These are phyloP conservation scores for Trichogramma dendrolimi DNA, from an alignment of 2,888 invertebrate species.

Conservation along the genomic window DNA sequence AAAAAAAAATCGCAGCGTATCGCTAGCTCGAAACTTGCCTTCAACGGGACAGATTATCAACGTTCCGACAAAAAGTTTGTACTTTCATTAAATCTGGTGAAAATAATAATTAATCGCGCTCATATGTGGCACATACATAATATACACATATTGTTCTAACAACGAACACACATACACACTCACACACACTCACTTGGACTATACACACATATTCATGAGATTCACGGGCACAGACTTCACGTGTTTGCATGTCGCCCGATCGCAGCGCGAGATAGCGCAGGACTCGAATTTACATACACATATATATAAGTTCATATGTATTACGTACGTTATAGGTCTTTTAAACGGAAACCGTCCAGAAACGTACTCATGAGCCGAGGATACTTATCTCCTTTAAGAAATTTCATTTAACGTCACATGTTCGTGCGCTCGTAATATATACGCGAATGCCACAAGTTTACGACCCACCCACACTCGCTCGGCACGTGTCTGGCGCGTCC, in stretches of 20 bases:
- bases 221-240: slow-evolving; percentile 19
- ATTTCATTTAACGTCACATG: no score
- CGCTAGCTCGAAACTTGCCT: background rate
- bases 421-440: no score
- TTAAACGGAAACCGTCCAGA: slow-evolving; percentile 6
- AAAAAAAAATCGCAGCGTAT: background rate
- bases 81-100: background rate
- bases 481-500: background rate
- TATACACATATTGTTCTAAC: background rate
- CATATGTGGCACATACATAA: background rate
- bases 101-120: no score
- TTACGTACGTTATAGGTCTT: background rate
- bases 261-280: slow-evolving; percentile 1
- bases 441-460: no score
- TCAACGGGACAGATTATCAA: slow-evolving; percentile 11
- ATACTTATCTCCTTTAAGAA: slow-evolving; percentile 2
- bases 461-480: background rate
- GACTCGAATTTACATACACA: slow-evolving; percentile 7
- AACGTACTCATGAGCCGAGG: slow-evolving; percentile 5
- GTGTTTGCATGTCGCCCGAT: slow-evolving; percentile 22
- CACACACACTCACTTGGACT: background rate
- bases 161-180: background rate
- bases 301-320: slow-evolving; percentile 2
- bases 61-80: slow-evolving; percentile 13
- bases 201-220: slow-evolving; percentile 7